Evolutionary conservation across 2,888 invertebrate genomes (phyloP).

Genomic region (Parascotia fuliginaria): DNA sequence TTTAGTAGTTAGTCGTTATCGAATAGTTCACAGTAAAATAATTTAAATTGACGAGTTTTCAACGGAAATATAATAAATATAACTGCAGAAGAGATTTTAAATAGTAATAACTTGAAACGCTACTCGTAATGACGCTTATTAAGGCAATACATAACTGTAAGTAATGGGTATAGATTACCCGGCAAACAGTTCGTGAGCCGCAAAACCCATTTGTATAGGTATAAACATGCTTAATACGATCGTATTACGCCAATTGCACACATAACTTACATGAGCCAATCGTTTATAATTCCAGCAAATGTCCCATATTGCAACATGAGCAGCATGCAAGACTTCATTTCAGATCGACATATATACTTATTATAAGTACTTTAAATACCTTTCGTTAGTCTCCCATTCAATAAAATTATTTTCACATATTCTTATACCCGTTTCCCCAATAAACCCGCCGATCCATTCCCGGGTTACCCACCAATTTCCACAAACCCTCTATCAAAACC

Average conservation of each 20-base stretch:
- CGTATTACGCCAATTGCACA: constrained; percentile 14
- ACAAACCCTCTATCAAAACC: constrained; percentile 39
- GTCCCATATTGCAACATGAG: neutral
- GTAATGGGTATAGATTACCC: constrained; percentile 16
- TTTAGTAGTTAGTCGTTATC: too few species aligned
- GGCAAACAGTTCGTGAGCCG: constrained; percentile 8
- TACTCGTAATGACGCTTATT: constrained; percentile 4
- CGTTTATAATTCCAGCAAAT: constrained; percentile 1
- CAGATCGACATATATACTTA: too few species aligned
- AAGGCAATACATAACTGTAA: constrained; percentile 16
- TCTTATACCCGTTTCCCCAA: neutral
- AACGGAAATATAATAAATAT: neutral
- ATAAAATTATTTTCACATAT: neutral
- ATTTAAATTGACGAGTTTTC: too few species aligned
- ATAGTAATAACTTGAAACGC: constrained; percentile 7
- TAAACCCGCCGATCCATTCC: neutral
- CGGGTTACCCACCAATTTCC: constrained; percentile 15
- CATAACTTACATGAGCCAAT: constrained; percentile 5
- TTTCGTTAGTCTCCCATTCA: neutral
- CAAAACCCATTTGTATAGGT: constrained; percentile 1
- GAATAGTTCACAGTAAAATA: too few species aligned
- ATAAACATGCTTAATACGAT: constrained; percentile 11
- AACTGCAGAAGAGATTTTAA: constrained; percentile 7
- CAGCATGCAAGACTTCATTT: neutral
- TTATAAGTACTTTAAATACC: neutral